A percentile compares a stretch with the other conserved stretches of the same genome.
Evolutionary conservation across 2,113 vertebrate species (phyloP).

Genomic region (Amblyornis subalaris): DNA sequence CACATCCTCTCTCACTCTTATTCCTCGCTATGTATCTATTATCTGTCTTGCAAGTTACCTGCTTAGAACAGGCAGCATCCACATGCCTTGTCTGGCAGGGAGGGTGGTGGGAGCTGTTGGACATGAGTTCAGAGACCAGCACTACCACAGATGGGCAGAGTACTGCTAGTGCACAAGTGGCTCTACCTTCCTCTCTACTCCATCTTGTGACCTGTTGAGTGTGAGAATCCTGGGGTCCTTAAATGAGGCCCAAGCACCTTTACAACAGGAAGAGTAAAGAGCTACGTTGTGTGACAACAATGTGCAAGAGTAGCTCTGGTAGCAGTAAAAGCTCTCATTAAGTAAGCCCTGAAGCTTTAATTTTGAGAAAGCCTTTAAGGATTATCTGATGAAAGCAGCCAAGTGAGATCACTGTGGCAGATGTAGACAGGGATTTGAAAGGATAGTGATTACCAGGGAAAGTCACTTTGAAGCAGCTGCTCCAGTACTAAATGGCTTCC

Average conservation of each 20-base stretch:
- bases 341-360: constrained; percentile 40
- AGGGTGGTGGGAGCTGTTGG: neutral
- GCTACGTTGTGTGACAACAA: neutral
- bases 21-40: neutral
- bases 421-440: constrained; percentile 58
- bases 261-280: neutral
- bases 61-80: neutral
- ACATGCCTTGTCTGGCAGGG: neutral
- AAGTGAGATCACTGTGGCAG: constrained; percentile 32
- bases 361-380: constrained; percentile 38
- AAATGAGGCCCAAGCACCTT: neutral
- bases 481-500: constrained; percentile 53
- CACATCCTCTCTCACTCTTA: neutral
- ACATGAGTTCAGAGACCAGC: neutral
- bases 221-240: neutral
- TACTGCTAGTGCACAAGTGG: neutral
- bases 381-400: constrained; percentile 46
- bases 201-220: neutral
- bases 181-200: neutral
- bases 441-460: constrained; percentile 36
- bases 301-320: neutral
- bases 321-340: constrained; percentile 4
- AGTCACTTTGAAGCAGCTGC: constrained; percentile 31
- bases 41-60: neutral
- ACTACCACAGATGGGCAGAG: neutral